Percentiles rank a stretch among this genome's conserved stretches.
These are phyloP conservation scores for Lacanobia oleracea DNA, from an alignment of 2,888 invertebrate species.

Conservation along the genomic window DNA sequence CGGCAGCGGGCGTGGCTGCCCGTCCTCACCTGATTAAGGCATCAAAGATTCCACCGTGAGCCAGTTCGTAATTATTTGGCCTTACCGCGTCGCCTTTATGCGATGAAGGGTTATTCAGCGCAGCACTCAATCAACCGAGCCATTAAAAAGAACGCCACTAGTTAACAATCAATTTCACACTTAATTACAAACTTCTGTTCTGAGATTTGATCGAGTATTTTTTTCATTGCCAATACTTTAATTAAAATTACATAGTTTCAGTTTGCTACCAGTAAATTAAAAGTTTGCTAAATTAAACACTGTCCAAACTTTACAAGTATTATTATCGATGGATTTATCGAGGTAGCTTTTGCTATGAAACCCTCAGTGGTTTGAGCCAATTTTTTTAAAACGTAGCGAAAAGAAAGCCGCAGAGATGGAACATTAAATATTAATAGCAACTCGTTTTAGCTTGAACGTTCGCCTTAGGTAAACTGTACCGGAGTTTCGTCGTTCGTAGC, in stretches of 20 bases:
- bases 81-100: conserved; percentile 69
- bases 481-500: conserved; percentile 74
- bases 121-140: conserved; percentile 59
- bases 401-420: conserved; percentile 57
- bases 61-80: conserved; percentile 82
- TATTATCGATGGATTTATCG: conserved; percentile 35
- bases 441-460: conserved; percentile 64
- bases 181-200: conserved; percentile 43
- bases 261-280: conserved; percentile 13
- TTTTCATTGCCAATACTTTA: conserved; percentile 13
- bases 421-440: conserved; percentile 68
- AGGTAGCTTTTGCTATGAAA: conserved; percentile 11
- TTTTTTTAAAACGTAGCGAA: conserved; percentile 53
- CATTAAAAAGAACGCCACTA: conserved; percentile 42
- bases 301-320: conserved; percentile 30
- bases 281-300: conserved; percentile 24
- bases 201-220: conserved; percentile 23
- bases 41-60: conserved; percentile 80
- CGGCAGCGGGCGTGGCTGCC: conserved; percentile 77
- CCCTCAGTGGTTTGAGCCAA: conserved; percentile 25
- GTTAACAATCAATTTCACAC: conserved; percentile 41
- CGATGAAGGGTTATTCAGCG: conserved; percentile 62
- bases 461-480: conserved; percentile 74
- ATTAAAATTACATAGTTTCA: conserved; percentile 17
- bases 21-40: conserved; percentile 85